Evolutionary conservation across 2,113 vertebrate species (phyloP).

Genomic region (Sapayoa aenigma): DNA sequence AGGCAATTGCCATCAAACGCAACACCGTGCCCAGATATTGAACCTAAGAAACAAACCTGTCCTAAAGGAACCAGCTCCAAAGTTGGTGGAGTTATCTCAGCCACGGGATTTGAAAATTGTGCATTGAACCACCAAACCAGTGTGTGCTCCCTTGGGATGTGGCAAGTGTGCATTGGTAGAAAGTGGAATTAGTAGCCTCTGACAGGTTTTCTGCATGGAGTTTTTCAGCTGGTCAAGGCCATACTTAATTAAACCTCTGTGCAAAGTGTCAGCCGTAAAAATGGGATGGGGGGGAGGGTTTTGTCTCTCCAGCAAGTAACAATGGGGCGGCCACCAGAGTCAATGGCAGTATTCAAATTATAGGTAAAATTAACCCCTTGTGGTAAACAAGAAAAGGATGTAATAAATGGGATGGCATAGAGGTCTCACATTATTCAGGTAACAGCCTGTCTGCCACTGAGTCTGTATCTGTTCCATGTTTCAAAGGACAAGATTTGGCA

Average conservation of each 20-base stretch:
- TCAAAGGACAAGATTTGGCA: neutral
- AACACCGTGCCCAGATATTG: neutral
- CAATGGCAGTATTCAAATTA: neutral
- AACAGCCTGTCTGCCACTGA: neutral
- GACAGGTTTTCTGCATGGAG: slow-evolving; percentile 22
- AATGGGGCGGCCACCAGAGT: neutral
- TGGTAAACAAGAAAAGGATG: neutral
- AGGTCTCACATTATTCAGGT: neutral
- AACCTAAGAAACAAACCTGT: neutral
- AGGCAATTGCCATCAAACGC: neutral
- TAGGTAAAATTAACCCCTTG: slow-evolving; percentile 34
- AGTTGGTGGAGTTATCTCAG: neutral
- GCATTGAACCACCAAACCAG: neutral
- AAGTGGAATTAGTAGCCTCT: slow-evolving; percentile 21
- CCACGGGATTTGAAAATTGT: neutral
- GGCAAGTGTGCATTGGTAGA: neutral
- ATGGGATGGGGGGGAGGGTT: neutral
- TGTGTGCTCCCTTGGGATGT: neutral
- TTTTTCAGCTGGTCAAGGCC: slow-evolving; percentile 47
- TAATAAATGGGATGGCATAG: neutral
- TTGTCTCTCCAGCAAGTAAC: neutral
- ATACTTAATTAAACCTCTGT: slow-evolving; percentile 36
- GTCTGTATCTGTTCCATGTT: neutral
- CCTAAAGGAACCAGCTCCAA: neutral
- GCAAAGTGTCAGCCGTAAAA: slow-evolving; percentile 43